These are phyloP conservation scores for Sceloporus undulatus DNA, from an alignment of 2,113 vertebrate species.

Conservation along the genomic window DNA sequence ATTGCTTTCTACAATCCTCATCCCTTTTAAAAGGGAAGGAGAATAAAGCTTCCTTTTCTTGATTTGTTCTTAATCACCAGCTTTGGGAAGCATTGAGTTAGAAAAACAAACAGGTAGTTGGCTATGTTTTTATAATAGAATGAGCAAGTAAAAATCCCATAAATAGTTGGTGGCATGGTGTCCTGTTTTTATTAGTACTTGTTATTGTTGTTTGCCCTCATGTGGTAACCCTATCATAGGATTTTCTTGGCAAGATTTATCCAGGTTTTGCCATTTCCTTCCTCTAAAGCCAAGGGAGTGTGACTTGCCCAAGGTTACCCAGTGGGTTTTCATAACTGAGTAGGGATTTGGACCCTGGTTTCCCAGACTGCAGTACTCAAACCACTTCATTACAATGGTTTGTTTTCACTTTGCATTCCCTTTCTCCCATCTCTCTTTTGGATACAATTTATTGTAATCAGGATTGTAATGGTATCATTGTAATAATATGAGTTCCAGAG, in stretches of 20 bases:
- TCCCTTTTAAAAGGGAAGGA: too few relatives aligned
- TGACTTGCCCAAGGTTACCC: too few relatives aligned
- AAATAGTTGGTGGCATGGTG: not conserved
- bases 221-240: not conserved
- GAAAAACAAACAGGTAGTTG: too few relatives aligned
- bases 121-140: not conserved
- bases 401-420: not conserved
- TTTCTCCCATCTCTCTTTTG: not conserved
- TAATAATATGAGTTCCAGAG: not conserved
- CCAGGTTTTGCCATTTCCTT: too few relatives aligned
- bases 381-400: too few relatives aligned
- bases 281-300: too few relatives aligned
- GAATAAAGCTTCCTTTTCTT: not conserved
- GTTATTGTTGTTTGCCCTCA: not conserved
- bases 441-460: not conserved
- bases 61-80: not conserved
- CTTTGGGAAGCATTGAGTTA: too few relatives aligned
- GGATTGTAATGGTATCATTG: not conserved
- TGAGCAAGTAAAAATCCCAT: not conserved
- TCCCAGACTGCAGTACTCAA: too few relatives aligned
- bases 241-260: too few relatives aligned
- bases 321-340: too few relatives aligned
- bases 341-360: too few relatives aligned
- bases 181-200: not conserved
- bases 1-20: too few relatives aligned